phyloP scores from a whole-genome alignment of 2,888 invertebrate genomes.

The Lumbricus terrestris region DNA sequence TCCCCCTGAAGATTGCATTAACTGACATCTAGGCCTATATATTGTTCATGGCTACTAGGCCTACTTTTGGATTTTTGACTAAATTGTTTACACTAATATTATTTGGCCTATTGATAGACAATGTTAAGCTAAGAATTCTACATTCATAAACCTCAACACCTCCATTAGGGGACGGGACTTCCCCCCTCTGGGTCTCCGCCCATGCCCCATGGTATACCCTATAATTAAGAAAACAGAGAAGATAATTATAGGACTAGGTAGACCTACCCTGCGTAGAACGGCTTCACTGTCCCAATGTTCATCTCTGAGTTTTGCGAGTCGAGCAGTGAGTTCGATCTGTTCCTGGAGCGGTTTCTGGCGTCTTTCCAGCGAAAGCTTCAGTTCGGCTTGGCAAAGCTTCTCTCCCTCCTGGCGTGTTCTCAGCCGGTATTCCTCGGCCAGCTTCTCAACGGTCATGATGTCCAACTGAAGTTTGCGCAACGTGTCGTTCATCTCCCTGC shows the following conservation, averaged over 20 bases:
- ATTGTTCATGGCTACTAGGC: no score
- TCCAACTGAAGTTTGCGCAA: neutral
- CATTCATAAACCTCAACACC: no score
- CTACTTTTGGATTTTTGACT: no score
- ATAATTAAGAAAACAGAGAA: neutral
- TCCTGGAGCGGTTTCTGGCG: neutral
- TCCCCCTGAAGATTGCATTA: no score
- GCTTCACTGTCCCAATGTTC: neutral
- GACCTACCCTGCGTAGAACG: neutral
- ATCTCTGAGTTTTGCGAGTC: neutral
- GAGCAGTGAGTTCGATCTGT: neutral
- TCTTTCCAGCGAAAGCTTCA: neutral
- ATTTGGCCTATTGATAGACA: no score
- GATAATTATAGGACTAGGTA: no score
- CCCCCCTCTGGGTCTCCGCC: no score
- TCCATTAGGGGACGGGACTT: no score
- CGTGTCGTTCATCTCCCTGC: constrained; percentile 7
- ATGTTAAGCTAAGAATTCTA: no score
- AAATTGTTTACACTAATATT: no score
- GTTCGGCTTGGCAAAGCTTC: neutral
- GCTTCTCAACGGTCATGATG: constrained; percentile 3
- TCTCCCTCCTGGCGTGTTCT: constrained; percentile 10
- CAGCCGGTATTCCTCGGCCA: neutral
- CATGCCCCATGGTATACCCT: no score
- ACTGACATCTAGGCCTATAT: no score